These are phyloP conservation scores for Eulithis testata DNA, from an alignment of 2,888 invertebrate species.

Conservation along the genomic window DNA sequence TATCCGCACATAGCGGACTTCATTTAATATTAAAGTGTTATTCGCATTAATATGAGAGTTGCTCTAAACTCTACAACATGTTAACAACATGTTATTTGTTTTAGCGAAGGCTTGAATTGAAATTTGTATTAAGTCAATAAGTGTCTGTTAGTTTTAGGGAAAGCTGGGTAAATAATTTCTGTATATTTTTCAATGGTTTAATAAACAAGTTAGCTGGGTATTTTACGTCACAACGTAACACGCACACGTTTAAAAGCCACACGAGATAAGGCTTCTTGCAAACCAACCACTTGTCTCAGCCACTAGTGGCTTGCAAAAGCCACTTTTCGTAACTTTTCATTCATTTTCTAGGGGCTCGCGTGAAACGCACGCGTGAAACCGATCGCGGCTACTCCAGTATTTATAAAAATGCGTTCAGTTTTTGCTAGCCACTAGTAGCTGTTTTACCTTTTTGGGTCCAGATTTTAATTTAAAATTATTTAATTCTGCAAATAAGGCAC, in stretches of 20 bases:
- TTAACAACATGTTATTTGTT: slow-evolving; percentile 49
- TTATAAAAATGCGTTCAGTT: no score
- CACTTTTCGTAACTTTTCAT: no score
- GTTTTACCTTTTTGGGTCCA: neutral
- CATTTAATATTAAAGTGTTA: slow-evolving; percentile 53
- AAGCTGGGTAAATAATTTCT: slow-evolving; percentile 22
- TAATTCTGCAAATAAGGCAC: neutral
- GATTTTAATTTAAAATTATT: slow-evolving; percentile 1
- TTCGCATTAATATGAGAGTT: slow-evolving; percentile 26
- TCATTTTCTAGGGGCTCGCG: no score
- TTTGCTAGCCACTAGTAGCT: no score
- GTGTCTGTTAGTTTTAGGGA: slow-evolving; percentile 35
- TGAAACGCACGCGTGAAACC: no score
- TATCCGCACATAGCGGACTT: slow-evolving; percentile 53
- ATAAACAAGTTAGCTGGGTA: neutral
- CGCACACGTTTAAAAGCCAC: neutral
- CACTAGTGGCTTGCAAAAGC: no score
- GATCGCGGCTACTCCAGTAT: no score
- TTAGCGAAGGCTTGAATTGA: slow-evolving; percentile 28
- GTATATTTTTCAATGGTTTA: slow-evolving; percentile 9
- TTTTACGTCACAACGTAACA: neutral
- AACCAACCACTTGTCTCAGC: no score
- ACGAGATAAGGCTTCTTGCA: no score
- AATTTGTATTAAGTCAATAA: slow-evolving; percentile 41
- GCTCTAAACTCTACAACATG: slow-evolving; percentile 53